Conservation (phyloP, 2,113 vertebrate species). For the Sinocyclocheilus rhinocerous region DNA sequence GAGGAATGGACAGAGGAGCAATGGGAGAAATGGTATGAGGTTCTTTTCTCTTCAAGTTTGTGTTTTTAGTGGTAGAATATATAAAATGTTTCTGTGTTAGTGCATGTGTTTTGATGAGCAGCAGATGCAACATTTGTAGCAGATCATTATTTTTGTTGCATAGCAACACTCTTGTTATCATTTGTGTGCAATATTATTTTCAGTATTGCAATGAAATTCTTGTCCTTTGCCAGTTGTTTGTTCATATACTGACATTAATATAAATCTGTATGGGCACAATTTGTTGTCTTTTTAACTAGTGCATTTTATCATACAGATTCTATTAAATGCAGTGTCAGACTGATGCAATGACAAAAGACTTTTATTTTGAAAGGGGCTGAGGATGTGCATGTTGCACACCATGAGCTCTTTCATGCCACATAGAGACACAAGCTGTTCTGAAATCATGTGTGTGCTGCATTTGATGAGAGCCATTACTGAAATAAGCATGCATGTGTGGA, state of each 20-base stretch:
- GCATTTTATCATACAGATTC: neutral
- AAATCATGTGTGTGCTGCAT: neutral
- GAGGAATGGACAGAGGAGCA: slow-evolving; percentile 98
- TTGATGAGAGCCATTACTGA: neutral
- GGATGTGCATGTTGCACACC: neutral
- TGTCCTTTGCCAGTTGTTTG: neutral
- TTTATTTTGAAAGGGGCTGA: slow-evolving; percentile 5
- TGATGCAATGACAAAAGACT: neutral
- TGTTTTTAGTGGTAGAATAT: neutral
- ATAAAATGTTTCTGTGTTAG: neutral
- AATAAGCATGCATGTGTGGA: neutral
- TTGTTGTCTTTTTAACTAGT: neutral
- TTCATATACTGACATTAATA: neutral
- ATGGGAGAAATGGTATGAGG: slow-evolving; percentile 97
- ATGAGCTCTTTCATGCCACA: neutral
- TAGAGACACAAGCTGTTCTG: neutral
- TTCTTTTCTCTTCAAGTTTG: slow-evolving; percentile 7
- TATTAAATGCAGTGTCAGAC: neutral
- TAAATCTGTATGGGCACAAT: neutral
- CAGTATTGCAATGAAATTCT: neutral
- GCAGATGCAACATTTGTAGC: neutral
- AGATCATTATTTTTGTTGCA: neutral
- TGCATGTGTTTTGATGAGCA: neutral
- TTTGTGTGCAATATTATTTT: neutral
- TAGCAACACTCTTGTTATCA: neutral